Base-by-base conservation (phyloP, 2,113 vertebrate species). In the Lanius collurio region DNA sequence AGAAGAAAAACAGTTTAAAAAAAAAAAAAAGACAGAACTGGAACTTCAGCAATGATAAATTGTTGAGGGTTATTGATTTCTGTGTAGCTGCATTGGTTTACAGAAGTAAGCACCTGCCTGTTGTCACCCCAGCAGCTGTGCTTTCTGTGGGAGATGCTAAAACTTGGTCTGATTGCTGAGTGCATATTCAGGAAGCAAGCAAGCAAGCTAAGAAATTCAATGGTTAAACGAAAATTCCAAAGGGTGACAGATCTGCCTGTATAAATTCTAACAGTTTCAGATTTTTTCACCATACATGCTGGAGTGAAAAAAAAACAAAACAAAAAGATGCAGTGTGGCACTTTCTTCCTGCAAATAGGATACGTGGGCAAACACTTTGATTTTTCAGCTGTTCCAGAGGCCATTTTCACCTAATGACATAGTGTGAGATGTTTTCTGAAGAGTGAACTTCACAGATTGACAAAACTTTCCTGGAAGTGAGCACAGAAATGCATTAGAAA, bases 381-480 rank as follows among this genome's bases (percentile, higher is more conserved):
- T 70, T 56, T 92, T 91, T 69, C 20, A 80, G 49, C 79, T 95
- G 31, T 89, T 96, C 69, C 15, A 17, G 56, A 71, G 77, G 57
- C 52, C 41, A 7, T 95, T 94, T 95, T 85, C 71, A 70, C 82
- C 56, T 80, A 83, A 78, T 55, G 62, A 86, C 60, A 91, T 15
- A 55, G 15, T 28, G 50, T 68, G 71, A 83, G 67, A 57, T 75
- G 53, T 90, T 90, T 93, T 88, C 71, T 64, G 63, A 88, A 92
- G 79, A 83, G 10, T 24, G 24, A 70, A 39, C 62, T 81, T 70
- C 57, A 46, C 46, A 46, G 63, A 62, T 78, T 96, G 85, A 86
- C 75, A 83, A 82, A 94, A 56, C 39, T 70, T 95, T 92, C 87
- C 73, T 94, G 92, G 80, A 90, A 95, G n/a, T 75, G 76, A 86